A percentile compares a stretch with the other conserved stretches of the same genome.
phyloP scores from a whole-genome alignment of 2,797 vertebrate genomes.

The Melopsittacus undulatus region DNA sequence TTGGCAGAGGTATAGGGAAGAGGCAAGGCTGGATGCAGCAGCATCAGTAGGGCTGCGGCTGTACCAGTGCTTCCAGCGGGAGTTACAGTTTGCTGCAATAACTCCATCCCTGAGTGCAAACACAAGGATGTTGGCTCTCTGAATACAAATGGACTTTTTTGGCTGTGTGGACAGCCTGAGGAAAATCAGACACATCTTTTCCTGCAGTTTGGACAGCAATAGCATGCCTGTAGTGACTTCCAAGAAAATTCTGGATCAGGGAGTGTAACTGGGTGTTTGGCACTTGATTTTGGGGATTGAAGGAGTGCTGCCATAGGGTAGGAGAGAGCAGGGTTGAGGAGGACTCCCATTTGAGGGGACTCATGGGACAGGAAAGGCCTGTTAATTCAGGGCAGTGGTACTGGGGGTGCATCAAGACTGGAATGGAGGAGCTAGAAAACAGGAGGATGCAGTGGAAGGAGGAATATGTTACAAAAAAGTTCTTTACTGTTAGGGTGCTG shows the following conservation, averaged over 20 bases:
- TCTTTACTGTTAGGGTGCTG: too few relatives aligned
- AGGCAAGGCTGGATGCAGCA: neutral
- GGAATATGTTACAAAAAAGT: neutral
- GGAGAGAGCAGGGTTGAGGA: neutral
- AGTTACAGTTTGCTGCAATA: neutral
- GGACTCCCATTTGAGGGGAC: accelerated
- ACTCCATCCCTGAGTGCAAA: neutral
- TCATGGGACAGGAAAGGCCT: accelerated
- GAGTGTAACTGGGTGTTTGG: neutral
- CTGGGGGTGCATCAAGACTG: neutral
- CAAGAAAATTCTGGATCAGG: neutral
- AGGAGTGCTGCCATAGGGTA: neutral
- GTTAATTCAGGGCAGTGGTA: neutral
- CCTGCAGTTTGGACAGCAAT: neutral
- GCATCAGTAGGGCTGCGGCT: neutral
- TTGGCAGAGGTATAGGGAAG: neutral
- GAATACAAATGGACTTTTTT: neutral
- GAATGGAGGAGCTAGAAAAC: neutral
- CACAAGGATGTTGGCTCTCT: neutral
- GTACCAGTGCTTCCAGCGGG: neutral
- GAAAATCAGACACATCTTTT: neutral
- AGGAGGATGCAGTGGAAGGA: neutral
- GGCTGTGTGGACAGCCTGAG: neutral
- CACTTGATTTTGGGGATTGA: neutral
- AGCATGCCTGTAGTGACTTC: neutral